These are phyloP conservation scores for Sebastes fasciatus DNA, from an alignment of 2,113 vertebrate genomes.

Conservation along the genomic window DNA sequence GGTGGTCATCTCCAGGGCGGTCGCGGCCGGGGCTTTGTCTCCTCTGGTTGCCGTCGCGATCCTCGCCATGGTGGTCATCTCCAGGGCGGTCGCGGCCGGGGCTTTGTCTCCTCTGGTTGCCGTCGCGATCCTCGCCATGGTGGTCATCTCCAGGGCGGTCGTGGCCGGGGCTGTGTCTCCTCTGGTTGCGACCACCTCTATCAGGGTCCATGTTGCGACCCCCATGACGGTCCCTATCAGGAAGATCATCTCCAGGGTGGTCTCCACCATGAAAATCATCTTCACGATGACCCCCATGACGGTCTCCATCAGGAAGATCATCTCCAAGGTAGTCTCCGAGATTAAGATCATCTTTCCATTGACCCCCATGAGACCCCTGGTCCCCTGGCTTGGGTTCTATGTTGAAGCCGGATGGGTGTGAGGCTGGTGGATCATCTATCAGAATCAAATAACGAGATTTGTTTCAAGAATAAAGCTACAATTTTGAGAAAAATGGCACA, in stretches of 20 bases:
- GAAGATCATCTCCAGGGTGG: neutral
- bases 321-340: neutral
- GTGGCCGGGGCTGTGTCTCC: too few relatives aligned
- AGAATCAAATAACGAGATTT: neutral
- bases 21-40: neutral
- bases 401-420: constrained; percentile 14
- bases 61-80: too few relatives aligned
- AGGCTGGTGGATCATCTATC: neutral
- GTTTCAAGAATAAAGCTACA: neutral
- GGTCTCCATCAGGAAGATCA: neutral
- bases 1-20: neutral
- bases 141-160: too few relatives aligned
- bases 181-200: neutral
- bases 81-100: too few relatives aligned
- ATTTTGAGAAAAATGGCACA: neutral
- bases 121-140: too few relatives aligned
- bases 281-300: too few relatives aligned
- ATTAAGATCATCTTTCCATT: neutral
- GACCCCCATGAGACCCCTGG: neutral
- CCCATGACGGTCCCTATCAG: neutral
- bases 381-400: neutral
- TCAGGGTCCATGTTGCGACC: neutral
- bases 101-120: too few relatives aligned
- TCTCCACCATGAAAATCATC: neutral
- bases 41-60: too few relatives aligned